Evolutionary conservation across 2,797 vertebrate species (phyloP).

Genomic region (Champsocephalus gunnari): DNA sequence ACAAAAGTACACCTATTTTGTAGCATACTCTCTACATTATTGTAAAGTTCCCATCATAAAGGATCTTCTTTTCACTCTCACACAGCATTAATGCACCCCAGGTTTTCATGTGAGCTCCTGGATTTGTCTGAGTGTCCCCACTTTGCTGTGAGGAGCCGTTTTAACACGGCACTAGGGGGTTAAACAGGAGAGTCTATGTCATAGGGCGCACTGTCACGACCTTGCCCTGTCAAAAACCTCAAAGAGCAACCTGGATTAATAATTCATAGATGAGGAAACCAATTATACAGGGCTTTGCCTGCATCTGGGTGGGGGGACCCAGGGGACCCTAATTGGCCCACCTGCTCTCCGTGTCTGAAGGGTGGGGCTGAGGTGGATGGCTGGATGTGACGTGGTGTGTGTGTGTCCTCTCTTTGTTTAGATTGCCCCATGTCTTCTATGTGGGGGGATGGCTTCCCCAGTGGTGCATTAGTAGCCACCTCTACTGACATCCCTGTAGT

Average conservation of each 20-base stretch:
- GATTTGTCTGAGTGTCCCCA: slow-evolving; percentile 10
- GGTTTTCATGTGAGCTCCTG: neutral
- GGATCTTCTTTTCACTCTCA: neutral
- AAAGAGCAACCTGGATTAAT: slow-evolving; percentile 79
- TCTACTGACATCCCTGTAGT: slow-evolving; percentile 39
- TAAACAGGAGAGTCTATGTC: slow-evolving; percentile 60
- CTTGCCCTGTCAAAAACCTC: slow-evolving; percentile 60
- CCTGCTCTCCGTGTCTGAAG: slow-evolving; percentile 79
- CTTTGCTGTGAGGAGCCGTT: slow-evolving; percentile 22
- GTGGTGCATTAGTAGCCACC: slow-evolving; percentile 18
- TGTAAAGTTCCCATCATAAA: neutral
- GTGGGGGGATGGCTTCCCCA: slow-evolving; percentile 37
- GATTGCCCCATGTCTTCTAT: slow-evolving; percentile 21
- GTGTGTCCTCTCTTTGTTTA: slow-evolving; percentile 73
- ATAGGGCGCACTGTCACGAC: slow-evolving; percentile 51
- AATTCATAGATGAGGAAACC: slow-evolving; percentile 86
- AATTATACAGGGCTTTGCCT: slow-evolving; percentile 79
- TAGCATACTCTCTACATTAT: neutral
- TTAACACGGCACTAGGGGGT: slow-evolving; percentile 48
- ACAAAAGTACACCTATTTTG: neutral
- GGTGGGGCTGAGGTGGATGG: slow-evolving; percentile 50
- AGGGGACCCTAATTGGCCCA: slow-evolving; percentile 83
- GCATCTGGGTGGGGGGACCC: slow-evolving; percentile 69
- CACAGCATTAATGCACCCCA: neutral
- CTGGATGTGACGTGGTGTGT: slow-evolving; percentile 39